Evolutionary conservation across 2,888 invertebrate genomes (phyloP), one percentile per base, ranked within the genome.

Genomic region (Cryptophagus acutangulus): DNA sequence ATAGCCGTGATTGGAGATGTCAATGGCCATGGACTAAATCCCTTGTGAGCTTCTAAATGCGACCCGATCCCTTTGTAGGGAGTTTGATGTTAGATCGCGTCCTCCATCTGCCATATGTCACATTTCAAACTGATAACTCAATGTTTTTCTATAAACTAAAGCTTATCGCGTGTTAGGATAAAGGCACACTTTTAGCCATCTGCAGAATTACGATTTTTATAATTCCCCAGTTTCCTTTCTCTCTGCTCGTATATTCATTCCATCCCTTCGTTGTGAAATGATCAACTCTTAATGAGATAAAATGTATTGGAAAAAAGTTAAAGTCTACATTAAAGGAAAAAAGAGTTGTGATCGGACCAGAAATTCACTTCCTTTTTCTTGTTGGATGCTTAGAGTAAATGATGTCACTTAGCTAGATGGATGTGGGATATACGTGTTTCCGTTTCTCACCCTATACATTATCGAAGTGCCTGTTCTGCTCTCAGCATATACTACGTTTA

Each of bases 331-430:
- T n/a, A n/a, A n/a, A n/a, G n/a, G n/a, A 18, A 36, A 26, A 41
- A 41, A 33, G 41, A 31, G 41, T 41, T 37, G 36, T 13, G 17
- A 35, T 29, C 36, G 33, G 12, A 26, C 26, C 20, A 20, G 9
- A 24, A 16, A 31, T 41, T 41, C 31, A 31, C 41, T 37, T 41
- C 41, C 41, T 36, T 30, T 36, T 29, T 36, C 41, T 31, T 37
- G 41, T 41, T 37, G 33, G 26, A 24, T 18, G 30, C 33, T 41
- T 36, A 17, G 41, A 38, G 43, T 33, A 43, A 48, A 48, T 45
- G 48, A 45, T 48, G 48, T 48, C 48, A 48, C 48, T 48, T 48
- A 48, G 43, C 43, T 43, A 48, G 48, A 48, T 48, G 48, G 45
- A 48, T 48, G 48, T 45, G 40, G 45, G 41, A 38, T 42, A 40